phyloP scores from a whole-genome alignment of 1,140 invertebrate species.

The Bombus impatiens region DNA sequence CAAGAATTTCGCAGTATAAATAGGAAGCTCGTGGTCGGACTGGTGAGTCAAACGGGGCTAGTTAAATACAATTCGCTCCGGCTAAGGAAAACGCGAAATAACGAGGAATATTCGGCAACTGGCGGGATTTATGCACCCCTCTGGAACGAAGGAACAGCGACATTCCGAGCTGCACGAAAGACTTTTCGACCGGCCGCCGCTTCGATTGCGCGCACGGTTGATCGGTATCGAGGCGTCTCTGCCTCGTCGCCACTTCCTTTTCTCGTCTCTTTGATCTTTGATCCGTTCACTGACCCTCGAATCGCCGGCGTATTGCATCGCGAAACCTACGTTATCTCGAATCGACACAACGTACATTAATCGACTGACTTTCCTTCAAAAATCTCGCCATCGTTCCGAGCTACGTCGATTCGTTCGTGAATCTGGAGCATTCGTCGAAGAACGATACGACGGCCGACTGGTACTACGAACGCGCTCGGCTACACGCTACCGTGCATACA shows the following conservation, averaged over 20 bases:
- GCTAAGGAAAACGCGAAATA: constrained; percentile 17
- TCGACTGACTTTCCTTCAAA: background rate
- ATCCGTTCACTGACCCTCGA: constrained; percentile 32
- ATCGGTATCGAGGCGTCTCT: constrained; percentile 33
- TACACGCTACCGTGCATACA: too few relatives aligned
- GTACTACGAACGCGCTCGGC: background rate
- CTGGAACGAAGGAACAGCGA: background rate
- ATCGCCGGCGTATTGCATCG: constrained; percentile 42
- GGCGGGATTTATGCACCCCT: constrained; percentile 66
- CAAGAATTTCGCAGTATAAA: constrained; percentile 72
- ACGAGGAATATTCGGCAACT: constrained; percentile 58
- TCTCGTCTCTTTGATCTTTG: constrained; percentile 32
- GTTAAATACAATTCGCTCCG: constrained; percentile 30
- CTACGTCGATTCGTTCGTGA: background rate
- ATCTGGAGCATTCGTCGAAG: background rate
- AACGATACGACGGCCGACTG: background rate
- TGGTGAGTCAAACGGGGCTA: constrained; percentile 10
- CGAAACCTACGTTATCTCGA: background rate
- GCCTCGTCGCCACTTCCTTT: constrained; percentile 45
- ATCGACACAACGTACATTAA: background rate
- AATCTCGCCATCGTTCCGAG: background rate
- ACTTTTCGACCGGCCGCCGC: background rate
- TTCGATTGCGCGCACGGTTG: constrained; percentile 41
- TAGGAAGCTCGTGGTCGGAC: constrained; percentile 52
- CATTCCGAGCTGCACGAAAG: constrained; percentile 58